These are phyloP conservation scores for Venturia canescens DNA, from an alignment of 1,140 invertebrate genomes.

Conservation along the genomic window DNA sequence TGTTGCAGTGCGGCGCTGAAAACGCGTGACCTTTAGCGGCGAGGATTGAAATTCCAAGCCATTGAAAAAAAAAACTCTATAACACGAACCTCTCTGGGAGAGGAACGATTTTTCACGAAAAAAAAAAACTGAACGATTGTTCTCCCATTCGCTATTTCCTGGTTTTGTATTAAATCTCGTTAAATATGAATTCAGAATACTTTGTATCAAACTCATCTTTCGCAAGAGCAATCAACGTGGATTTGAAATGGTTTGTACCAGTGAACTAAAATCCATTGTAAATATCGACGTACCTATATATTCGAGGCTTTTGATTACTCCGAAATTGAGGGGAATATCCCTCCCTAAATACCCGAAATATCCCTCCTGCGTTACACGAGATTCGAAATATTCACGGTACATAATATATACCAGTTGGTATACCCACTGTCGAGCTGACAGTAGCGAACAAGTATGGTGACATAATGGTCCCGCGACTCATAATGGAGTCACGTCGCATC, in stretches of 20 bases:
- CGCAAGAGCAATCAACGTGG: neutral
- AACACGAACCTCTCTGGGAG: too few relatives aligned
- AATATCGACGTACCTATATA: neutral
- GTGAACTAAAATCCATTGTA: neutral
- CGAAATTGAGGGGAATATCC: neutral
- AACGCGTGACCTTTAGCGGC: too few relatives aligned
- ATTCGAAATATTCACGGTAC: neutral
- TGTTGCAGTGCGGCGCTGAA: too few relatives aligned
- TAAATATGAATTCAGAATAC: neutral
- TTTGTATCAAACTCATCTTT: neutral
- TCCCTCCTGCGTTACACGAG: neutral
- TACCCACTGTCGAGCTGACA: conserved; percentile 23
- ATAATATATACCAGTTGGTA: conserved; percentile 19
- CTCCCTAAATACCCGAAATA: neutral
- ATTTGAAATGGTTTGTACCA: neutral
- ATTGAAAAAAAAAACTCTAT: too few relatives aligned
- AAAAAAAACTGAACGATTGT: too few relatives aligned
- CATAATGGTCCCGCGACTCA: conserved; percentile 65
- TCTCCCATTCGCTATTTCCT: too few relatives aligned
- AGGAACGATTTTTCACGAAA: too few relatives aligned
- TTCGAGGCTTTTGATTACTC: neutral
- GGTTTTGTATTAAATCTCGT: too few relatives aligned
- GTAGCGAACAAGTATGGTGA: conserved; percentile 38
- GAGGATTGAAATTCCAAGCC: too few relatives aligned
- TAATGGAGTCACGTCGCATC: conserved; percentile 76